phyloP scores from a whole-genome alignment of 2,797 vertebrate genomes.

The Thamnophis elegans region DNA sequence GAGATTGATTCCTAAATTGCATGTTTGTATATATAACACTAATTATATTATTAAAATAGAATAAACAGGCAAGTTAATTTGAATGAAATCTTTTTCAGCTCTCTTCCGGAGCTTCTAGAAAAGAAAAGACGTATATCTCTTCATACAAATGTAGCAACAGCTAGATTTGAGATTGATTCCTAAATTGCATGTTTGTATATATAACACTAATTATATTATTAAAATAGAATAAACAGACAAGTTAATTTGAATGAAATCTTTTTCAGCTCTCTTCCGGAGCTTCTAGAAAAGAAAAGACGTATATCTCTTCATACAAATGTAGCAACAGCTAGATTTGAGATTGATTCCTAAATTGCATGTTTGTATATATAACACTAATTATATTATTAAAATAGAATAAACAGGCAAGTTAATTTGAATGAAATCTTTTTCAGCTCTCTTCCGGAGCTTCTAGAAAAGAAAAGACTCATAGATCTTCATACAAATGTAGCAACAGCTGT shows the following conservation, averaged over 20 bases:
- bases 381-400: neutral
- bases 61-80: slow-evolving; percentile 52
- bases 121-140: slow-evolving; percentile 98
- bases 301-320: slow-evolving; percentile 98
- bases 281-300: slow-evolving; percentile 96
- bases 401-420: slow-evolving; percentile 59
- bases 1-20: neutral
- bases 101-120: slow-evolving; percentile 95
- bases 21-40: neutral
- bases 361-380: neutral
- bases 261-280: slow-evolving; percentile 93
- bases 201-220: neutral
- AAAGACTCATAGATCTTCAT: slow-evolving; percentile 95
- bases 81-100: slow-evolving; percentile 78
- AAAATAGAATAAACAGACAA: slow-evolving; percentile 12
- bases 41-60: neutral
- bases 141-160: slow-evolving; percentile 96
- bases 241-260: slow-evolving; percentile 66
- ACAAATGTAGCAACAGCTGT: slow-evolving; percentile 97
- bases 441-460: slow-evolving; percentile 97
- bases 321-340: slow-evolving; percentile 79
- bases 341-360: neutral
- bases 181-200: neutral
- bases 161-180: slow-evolving; percentile 40
- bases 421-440: slow-evolving; percentile 84